A percentile compares a stretch with the other conserved stretches of the same genome.
These are phyloP conservation scores for Acanthornis magna DNA, from an alignment of 2,797 vertebrate species.

Conservation along the genomic window DNA sequence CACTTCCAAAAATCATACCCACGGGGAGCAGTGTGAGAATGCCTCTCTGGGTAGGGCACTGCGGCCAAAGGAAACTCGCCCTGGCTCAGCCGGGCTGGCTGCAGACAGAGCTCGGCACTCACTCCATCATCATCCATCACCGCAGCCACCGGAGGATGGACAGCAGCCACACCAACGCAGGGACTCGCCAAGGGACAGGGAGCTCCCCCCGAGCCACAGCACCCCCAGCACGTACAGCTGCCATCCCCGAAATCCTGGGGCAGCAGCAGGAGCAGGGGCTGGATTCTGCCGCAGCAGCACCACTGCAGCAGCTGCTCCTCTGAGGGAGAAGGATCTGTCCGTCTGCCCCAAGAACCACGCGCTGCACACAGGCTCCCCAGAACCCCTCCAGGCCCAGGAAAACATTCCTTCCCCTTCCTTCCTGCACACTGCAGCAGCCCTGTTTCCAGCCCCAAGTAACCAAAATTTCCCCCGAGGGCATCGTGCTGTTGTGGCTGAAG, in stretches of 20 bases:
- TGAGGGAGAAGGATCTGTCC: neutral
- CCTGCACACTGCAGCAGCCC: neutral
- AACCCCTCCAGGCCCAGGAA: too few species aligned
- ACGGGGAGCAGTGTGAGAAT: neutral
- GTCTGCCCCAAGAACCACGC: neutral
- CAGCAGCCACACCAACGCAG: neutral
- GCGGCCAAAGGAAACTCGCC: neutral
- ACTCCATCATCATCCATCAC: neutral
- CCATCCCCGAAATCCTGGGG: neutral
- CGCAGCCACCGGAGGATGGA: too few species aligned
- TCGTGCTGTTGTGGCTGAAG: neutral
- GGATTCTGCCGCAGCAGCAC: neutral
- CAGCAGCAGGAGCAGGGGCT: neutral
- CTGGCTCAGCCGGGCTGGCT: accelerated
- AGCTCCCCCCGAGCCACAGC: neutral
- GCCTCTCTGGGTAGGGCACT: neutral
- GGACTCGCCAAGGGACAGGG: too few species aligned
- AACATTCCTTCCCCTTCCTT: neutral
- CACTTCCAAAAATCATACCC: neutral
- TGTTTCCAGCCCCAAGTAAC: neutral
- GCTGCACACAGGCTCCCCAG: neutral
- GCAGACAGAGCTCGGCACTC: neutral
- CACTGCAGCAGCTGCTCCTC: neutral
- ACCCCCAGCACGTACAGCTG: too few species aligned
- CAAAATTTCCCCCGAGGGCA: neutral